Base-by-base conservation (phyloP, 2,888 invertebrate genomes). In the Leistus spinibarbis region DNA sequence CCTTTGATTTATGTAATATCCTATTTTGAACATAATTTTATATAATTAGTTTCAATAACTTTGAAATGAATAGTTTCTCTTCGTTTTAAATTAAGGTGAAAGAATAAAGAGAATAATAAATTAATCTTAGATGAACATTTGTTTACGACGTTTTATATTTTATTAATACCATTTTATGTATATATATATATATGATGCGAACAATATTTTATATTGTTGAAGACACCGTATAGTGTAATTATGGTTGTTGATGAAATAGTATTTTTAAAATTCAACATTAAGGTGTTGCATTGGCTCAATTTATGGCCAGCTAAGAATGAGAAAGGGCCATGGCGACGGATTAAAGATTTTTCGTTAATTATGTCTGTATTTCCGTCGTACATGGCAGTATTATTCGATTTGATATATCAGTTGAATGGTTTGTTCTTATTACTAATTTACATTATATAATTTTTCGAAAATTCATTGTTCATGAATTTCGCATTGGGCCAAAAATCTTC, bases 321-420 rank as follows among this genome's bases (percentile, higher is more conserved):
- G 9, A 67, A 60, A 17, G 73, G 73, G 2, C 10, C 67, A 13
- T 73, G 73, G 73, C 24, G 73, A 10, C 66, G 57, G 16, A 67
- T 73, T 19, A 73, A 73, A 62, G 73, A 73, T 53, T 73, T 66
- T 67, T 73, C 73, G 60, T 73, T 73, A 62, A 67, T 73, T 20
- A 27, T 62, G 10, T 73, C 73, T 13, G 67, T 73, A 13, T 53
- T 27, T 10, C 73, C 73, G 1, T 67, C 73, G 19, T 73, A 60
- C 53, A 60, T 73, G 53, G 73, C 67, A 4, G 73, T 73, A n/a
- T 19, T 67, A 23, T 66, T 66, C n/a, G 73, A 73, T 56, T 73
- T 73, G 17, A 62, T 67, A 16, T 73, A 73, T 62, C 73, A 73
- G 16, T 16, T 73, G 62, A 73, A 73, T 54, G 73, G 73, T 73